These are phyloP conservation scores for Coracopsis vasa DNA, from an alignment of 2,113 vertebrate species.

Conservation along the genomic window DNA sequence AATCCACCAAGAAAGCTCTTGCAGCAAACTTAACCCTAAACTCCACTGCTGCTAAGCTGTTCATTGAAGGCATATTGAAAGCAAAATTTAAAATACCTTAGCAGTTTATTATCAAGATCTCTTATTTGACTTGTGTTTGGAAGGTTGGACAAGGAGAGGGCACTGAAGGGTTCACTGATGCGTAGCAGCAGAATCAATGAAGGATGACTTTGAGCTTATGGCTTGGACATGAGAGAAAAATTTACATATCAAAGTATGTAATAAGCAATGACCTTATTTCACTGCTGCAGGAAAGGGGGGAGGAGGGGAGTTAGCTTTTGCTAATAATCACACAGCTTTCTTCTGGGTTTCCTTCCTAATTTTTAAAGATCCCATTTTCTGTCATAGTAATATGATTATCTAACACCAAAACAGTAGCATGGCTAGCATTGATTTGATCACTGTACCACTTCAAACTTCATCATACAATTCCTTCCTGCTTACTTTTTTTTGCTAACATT, in stretches of 20 bases:
- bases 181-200: not conserved
- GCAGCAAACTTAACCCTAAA: not conserved
- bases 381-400: not conserved
- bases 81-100: not conserved
- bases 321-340: not conserved
- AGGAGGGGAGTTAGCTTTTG: not conserved
- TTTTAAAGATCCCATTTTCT: not conserved
- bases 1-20: not conserved
- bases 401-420: not conserved
- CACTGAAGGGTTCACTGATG: not conserved
- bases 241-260: not conserved
- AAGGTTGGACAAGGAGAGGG: not conserved
- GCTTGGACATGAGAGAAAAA: not conserved
- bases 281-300: not conserved
- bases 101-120: not conserved
- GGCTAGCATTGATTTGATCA: not conserved
- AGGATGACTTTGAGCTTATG: not conserved
- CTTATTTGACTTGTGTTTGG: not conserved
- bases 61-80: not conserved
- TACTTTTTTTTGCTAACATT: not conserved
- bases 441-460: not conserved
- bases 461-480: not conserved
- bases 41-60: not conserved
- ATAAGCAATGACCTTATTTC: not conserved
- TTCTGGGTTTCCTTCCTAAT: not conserved